Evolutionary conservation across 2,797 vertebrate species (phyloP).

Genomic region (Lagocephalus sceleratus): DNA sequence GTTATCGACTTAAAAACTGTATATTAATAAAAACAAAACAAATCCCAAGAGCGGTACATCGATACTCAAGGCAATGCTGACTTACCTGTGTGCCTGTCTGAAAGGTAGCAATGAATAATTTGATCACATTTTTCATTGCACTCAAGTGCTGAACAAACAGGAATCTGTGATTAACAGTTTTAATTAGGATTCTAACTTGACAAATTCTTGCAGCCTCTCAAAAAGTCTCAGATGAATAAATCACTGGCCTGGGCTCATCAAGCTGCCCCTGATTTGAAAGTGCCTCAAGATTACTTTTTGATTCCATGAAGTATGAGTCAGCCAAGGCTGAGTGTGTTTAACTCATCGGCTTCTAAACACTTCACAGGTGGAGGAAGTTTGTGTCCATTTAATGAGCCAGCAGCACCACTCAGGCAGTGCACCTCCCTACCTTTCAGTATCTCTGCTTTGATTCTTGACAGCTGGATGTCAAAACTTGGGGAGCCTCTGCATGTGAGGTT

Average conservation of each 20-base stretch:
- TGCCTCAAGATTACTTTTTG: conserved; percentile 69
- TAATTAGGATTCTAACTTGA: conserved; percentile 89
- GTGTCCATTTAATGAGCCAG: conserved; percentile 55
- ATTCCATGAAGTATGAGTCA: conserved; percentile 64
- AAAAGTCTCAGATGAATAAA: conserved; percentile 75
- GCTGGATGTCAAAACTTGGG: conserved; percentile 47
- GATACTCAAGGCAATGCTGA: conserved; percentile 48
- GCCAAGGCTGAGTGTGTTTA: conserved; percentile 52
- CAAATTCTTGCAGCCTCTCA: conserved; percentile 77
- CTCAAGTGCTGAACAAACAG: conserved; percentile 86
- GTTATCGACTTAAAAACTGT: no score
- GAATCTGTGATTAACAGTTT: conserved; percentile 85
- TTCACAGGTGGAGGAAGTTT: conserved; percentile 57
- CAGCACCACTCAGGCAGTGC: conserved; percentile 51
- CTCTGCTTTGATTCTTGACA: conserved; percentile 45
- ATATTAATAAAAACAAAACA: conserved; percentile 32
- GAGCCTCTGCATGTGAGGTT: conserved; percentile 15
- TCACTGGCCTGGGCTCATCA: conserved; percentile 74
- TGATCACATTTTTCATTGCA: conserved; percentile 90
- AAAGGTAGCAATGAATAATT: conserved; percentile 86
- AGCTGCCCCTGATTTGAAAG: conserved; percentile 70
- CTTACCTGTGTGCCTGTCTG: conserved; percentile 81
- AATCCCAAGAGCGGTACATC: conserved; percentile 71
- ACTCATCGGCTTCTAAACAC: conserved; percentile 50
- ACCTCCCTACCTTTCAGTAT: conserved; percentile 28